Percentiles rank a stretch among this genome's conserved stretches.
phyloP scores from a whole-genome alignment of 1,140 invertebrate genomes.

The Pinna nobilis region DNA sequence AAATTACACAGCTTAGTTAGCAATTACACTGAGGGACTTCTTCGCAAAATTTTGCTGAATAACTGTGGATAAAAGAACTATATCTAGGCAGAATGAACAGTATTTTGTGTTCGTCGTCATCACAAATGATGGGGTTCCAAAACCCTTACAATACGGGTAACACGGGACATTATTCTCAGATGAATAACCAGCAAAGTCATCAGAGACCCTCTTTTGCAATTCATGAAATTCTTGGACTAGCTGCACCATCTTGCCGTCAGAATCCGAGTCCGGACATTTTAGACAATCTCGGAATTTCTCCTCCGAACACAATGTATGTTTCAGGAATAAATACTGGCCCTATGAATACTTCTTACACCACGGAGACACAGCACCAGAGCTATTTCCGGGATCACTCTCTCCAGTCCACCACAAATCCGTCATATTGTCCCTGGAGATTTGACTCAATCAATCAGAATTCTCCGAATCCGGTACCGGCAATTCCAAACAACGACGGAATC shows the following conservation, averaged over 20 bases:
- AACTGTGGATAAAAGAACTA: not conserved
- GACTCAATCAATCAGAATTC: conserved; percentile 24
- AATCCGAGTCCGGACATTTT: conserved; percentile 40
- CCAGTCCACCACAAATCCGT: conserved; percentile 5
- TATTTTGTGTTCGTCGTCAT: conserved; percentile 6
- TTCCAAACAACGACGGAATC: not conserved
- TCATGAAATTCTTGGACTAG: conserved; percentile 44
- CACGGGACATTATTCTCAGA: conserved; percentile 25
- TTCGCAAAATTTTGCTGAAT: conserved; percentile 5
- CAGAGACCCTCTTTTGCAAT: conserved; percentile 43
- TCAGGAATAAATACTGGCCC: conserved; percentile 17
- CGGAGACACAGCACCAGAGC: conserved; percentile 19
- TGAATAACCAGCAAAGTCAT: conserved; percentile 16
- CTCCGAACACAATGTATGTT: conserved; percentile 22
- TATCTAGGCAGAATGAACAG: conserved; percentile 16
- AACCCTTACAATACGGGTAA: conserved; percentile 25
- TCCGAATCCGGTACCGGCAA: not conserved
- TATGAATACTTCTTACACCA: conserved; percentile 3
- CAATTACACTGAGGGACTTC: conserved; percentile 16
- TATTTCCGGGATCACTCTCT: conserved; percentile 31
- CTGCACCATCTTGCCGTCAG: conserved; percentile 32
- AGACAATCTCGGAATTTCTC: conserved; percentile 26
- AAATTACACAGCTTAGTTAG: conserved; percentile 1
- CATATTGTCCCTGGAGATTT: conserved; percentile 40
- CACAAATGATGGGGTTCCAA: conserved; percentile 27